phyloP scores from a whole-genome alignment of 1,140 invertebrate species.

The Choristoneura fumiferana region DNA sequence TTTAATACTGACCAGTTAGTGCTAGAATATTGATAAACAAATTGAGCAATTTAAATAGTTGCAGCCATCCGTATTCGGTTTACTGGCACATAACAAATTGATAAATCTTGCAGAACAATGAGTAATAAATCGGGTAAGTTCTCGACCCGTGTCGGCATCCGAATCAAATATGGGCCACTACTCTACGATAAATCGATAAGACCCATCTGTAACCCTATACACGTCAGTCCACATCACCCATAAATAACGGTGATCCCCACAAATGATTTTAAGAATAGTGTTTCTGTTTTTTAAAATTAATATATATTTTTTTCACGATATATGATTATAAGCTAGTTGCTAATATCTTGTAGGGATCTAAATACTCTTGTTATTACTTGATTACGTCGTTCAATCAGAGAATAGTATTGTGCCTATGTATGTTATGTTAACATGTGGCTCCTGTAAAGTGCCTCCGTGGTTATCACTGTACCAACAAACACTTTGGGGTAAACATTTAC shows the following conservation, averaged over 20 bases:
- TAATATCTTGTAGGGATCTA: too few relatives aligned
- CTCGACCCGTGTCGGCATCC: constrained; percentile 7
- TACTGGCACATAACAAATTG: neutral
- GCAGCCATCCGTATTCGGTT: too few relatives aligned
- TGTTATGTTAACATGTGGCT: constrained; percentile 19
- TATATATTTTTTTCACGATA: too few relatives aligned
- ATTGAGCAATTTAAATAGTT: too few relatives aligned
- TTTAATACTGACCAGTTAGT: too few relatives aligned
- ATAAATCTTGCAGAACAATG: constrained; percentile 16
- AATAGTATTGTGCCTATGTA: too few relatives aligned
- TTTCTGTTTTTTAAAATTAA: too few relatives aligned
- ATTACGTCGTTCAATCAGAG: too few relatives aligned
- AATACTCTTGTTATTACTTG: too few relatives aligned
- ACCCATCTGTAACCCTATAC: constrained; percentile 1
- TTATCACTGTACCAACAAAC: constrained; percentile 36
- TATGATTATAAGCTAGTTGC: too few relatives aligned
- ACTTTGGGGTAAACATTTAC: constrained; percentile 31
- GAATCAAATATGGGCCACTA: constrained; percentile 16
- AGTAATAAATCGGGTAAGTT: constrained; percentile 14
- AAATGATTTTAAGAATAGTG: too few relatives aligned
- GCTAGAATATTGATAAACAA: too few relatives aligned
- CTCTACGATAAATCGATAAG: constrained; percentile 10
- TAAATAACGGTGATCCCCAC: neutral
- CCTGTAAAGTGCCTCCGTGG: constrained; percentile 32
- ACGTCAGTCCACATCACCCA: neutral